A percentile compares a stretch with the other conserved stretches of the same genome.
phyloP scores from a whole-genome alignment of 2,113 vertebrate genomes.

The Albula goreensis region DNA sequence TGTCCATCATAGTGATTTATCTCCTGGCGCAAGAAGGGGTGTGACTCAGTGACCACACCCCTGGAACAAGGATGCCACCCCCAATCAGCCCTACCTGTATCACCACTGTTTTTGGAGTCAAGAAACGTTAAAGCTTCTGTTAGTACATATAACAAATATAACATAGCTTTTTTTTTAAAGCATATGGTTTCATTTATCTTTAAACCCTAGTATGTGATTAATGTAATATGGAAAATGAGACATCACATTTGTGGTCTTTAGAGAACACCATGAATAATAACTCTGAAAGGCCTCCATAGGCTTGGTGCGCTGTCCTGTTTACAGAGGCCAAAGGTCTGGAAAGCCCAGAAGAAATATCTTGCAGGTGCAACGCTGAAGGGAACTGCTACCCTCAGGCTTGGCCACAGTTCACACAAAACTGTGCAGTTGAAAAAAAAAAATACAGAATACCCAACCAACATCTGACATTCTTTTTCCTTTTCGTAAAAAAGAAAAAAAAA shows the following conservation, averaged over 20 bases:
- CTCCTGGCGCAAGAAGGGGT: too few relatives aligned
- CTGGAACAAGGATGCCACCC: not conserved
- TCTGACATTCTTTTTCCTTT: constrained; percentile 73
- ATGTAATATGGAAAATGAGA: not conserved
- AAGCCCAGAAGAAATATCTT: constrained; percentile 64
- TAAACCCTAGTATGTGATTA: not conserved
- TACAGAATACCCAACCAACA: constrained; percentile 60
- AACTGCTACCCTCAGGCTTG: constrained; percentile 56
- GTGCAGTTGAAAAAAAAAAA: constrained; percentile 46
- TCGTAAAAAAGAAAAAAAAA: constrained; percentile 64
- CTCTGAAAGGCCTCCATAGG: not conserved
- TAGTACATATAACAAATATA: not conserved
- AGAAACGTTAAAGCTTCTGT: not conserved
- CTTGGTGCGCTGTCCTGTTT: constrained; percentile 44
- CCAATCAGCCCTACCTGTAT: not conserved
- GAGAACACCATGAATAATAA: not conserved
- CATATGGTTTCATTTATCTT: constrained; percentile 13
- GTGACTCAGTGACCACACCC: not conserved
- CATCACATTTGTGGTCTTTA: constrained; percentile 1
- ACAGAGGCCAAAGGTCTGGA: not conserved
- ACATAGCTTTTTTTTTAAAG: not conserved
- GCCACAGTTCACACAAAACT: constrained; percentile 66
- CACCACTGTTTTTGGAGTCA: not conserved
- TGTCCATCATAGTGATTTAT: not conserved
- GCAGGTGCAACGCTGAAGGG: constrained; percentile 67